Conservation (phyloP, 2,113 vertebrate genomes). For the Trogon melanurus region DNA sequence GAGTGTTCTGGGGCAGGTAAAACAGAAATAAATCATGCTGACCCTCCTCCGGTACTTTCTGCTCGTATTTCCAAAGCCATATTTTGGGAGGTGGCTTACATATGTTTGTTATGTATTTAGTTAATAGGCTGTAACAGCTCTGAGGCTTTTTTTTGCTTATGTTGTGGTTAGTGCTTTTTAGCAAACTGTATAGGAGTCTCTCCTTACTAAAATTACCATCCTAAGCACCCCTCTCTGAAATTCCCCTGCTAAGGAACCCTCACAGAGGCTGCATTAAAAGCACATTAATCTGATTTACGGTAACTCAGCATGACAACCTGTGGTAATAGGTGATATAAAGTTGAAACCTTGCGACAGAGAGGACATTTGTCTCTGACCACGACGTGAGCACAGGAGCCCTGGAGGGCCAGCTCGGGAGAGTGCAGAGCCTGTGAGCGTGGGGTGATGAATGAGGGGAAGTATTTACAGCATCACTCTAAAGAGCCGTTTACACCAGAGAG, state of each 20-base stretch:
- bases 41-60: background rate
- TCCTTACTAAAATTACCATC: background rate
- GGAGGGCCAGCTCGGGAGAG: background rate
- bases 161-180: background rate
- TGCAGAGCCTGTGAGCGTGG: background rate
- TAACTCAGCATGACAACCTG: background rate
- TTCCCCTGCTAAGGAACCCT: background rate
- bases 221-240: background rate
- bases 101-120: background rate
- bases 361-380: background rate
- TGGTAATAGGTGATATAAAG: slow-evolving; percentile 15
- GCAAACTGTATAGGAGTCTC: background rate
- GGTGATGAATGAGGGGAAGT: background rate
- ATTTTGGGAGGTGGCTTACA: background rate
- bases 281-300: slow-evolving; percentile 4
- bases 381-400: rapidly evolving
- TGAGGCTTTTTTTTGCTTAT: background rate
- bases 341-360: background rate
- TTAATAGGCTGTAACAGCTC: background rate
- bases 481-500: background rate
- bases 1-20: slow-evolving; percentile 46
- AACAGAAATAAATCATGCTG: slow-evolving; percentile 10
- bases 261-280: background rate
- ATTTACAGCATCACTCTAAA: slow-evolving; percentile 21
- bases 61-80: background rate